Evolutionary conservation across 2,797 vertebrate genomes (phyloP).

Genomic region (Iguana delicatissima): DNA sequence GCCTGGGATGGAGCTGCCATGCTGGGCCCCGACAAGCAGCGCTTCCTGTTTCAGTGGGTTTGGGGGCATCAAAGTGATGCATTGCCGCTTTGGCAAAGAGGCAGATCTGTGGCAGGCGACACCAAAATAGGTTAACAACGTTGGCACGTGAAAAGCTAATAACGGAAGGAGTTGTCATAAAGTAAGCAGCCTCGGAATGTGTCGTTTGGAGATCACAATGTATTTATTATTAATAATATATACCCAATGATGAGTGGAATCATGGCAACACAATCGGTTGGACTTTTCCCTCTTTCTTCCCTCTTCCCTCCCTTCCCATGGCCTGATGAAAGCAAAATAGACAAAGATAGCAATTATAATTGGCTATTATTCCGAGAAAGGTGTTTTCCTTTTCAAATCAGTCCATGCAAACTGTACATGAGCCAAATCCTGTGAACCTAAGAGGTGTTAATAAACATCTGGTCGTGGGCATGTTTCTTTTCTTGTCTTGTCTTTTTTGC

Average conservation of each 20-base stretch:
- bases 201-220: conserved; percentile 67
- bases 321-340: conserved; percentile 73
- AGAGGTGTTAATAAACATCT: conserved; percentile 86
- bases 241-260: conserved; percentile 47
- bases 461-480: conserved; percentile 63
- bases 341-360: conserved; percentile 80
- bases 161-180: conserved; percentile 59
- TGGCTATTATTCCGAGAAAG: conserved; percentile 81
- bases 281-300: background rate
- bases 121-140: conserved; percentile 74
- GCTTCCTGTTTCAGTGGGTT: conserved; percentile 76
- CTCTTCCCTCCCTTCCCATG: background rate
- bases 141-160: conserved; percentile 76
- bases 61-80: conserved; percentile 70
- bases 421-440: conserved; percentile 83
- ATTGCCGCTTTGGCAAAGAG: conserved; percentile 67
- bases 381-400: conserved; percentile 82
- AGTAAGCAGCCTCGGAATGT: conserved; percentile 34
- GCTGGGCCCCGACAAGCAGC: conserved; percentile 74
- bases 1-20: conserved; percentile 78
- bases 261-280: conserved; percentile 1
- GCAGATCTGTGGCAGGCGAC: conserved; percentile 67
- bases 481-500: conserved; percentile 53
- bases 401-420: conserved; percentile 79
- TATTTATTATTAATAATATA: conserved; percentile 68